These are phyloP conservation scores for Eupithecia centaureata DNA, from an alignment of 2,888 invertebrate species.

Conservation along the genomic window DNA sequence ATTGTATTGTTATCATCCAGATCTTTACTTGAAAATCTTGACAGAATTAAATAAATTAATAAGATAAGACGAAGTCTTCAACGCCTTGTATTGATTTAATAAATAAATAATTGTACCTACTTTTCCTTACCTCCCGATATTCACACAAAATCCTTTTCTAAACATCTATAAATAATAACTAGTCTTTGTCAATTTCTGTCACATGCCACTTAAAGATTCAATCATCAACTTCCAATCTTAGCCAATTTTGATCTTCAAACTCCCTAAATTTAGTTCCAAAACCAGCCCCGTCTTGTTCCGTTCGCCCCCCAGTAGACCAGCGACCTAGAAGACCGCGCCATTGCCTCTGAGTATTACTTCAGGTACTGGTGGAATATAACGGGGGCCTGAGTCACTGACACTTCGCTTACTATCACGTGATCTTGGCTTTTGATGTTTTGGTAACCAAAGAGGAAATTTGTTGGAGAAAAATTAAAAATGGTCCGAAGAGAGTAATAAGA, in stretches of 20 bases:
- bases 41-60: background rate
- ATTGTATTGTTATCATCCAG: too few relatives aligned
- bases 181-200: too few relatives aligned
- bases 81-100: too few relatives aligned
- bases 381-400: slow-evolving; percentile 53
- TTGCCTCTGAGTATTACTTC: slow-evolving; percentile 99
- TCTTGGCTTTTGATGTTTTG: background rate
- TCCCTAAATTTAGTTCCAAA: slow-evolving; percentile 38
- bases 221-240: background rate
- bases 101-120: too few relatives aligned
- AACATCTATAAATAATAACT: too few relatives aligned
- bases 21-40: too few relatives aligned
- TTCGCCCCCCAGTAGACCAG: slow-evolving; percentile 52
- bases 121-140: too few relatives aligned
- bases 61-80: too few relatives aligned
- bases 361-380: slow-evolving; percentile 94
- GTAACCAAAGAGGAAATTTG: background rate
- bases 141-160: too few relatives aligned
- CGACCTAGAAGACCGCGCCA: slow-evolving; percentile 77
- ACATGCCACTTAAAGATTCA: too few relatives aligned
- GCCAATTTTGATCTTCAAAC: background rate
- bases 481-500: too few relatives aligned
- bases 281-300: slow-evolving; percentile 41
- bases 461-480: background rate
- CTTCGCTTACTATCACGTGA: slow-evolving; percentile 25